These are phyloP conservation scores for Lasioglossum figueresi DNA, from an alignment of 2,888 invertebrate species.

Conservation along the genomic window DNA sequence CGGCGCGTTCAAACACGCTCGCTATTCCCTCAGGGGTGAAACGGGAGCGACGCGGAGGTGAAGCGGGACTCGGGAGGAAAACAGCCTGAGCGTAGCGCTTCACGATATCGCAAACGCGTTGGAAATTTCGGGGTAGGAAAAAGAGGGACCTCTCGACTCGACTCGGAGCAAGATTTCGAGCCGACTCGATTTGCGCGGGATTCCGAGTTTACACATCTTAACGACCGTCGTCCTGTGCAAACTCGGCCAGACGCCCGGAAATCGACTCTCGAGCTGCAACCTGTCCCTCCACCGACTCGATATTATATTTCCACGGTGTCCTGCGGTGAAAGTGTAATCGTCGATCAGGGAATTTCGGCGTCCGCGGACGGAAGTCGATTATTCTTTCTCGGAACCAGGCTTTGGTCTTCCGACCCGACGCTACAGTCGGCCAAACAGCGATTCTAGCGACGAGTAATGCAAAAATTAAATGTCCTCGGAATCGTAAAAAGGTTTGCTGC, in stretches of 20 bases:
- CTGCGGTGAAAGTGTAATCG: background rate
- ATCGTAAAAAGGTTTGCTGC: no score
- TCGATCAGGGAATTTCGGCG: background rate
- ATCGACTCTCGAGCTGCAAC: slow-evolving; percentile 12
- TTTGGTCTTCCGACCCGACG: background rate
- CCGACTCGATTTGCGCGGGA: slow-evolving; percentile 39
- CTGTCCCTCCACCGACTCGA: background rate
- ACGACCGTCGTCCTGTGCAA: slow-evolving; percentile 69
- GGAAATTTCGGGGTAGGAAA: slow-evolving; percentile 35
- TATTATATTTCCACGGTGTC: slow-evolving; percentile 6
- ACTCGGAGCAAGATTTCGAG: background rate
- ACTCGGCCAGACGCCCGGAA: slow-evolving; percentile 46
- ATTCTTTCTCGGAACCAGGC: background rate
- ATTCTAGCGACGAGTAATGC: no score
- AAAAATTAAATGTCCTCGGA: no score
- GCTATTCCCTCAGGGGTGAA: slow-evolving; percentile 13
- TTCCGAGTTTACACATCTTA: slow-evolving; percentile 66
- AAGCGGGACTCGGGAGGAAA: background rate
- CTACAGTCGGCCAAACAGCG: no score
- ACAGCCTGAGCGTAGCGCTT: background rate
- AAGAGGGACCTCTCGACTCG: slow-evolving; percentile 25
- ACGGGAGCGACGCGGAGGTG: background rate
- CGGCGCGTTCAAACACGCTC: slow-evolving; percentile 41
- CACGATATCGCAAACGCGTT: slow-evolving; percentile 26
- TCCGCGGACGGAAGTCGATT: background rate